These are phyloP conservation scores for Heteropelma amictum DNA, from an alignment of 2,888 invertebrate species.

Conservation along the genomic window DNA sequence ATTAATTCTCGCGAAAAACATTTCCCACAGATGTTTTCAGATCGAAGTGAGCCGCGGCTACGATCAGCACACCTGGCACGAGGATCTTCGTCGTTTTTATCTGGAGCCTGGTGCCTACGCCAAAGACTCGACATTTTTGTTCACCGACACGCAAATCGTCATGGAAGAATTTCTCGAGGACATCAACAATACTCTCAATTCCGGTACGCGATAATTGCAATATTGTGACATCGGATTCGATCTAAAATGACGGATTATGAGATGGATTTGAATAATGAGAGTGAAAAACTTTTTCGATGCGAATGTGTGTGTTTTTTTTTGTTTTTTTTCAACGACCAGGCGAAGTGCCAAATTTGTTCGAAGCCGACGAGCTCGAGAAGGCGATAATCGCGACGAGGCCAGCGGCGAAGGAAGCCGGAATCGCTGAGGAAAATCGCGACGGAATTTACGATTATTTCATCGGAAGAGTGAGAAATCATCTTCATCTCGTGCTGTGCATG, in stretches of 20 bases:
- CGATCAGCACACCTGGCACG: conserved; percentile 90
- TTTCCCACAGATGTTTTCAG: conserved; percentile 85
- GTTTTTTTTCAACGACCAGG: too few relatives aligned
- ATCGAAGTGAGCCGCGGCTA: conserved; percentile 92
- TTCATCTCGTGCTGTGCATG: conserved; percentile 94
- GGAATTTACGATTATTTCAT: conserved; percentile 92
- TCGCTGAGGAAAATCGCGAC: conserved; percentile 85
- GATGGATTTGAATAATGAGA: too few relatives aligned
- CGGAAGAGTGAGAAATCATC: conserved; percentile 88
- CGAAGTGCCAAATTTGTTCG: conserved; percentile 94
- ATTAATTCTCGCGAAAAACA: too few relatives aligned
- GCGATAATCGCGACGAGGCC: conserved; percentile 87
- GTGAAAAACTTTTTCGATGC: too few relatives aligned
- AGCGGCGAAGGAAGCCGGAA: conserved; percentile 84
- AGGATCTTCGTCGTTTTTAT: conserved; percentile 90
- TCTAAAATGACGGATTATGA: too few relatives aligned
- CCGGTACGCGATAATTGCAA: too few relatives aligned
- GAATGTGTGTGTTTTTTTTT: too few relatives aligned
- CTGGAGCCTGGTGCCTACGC: conserved; percentile 87
- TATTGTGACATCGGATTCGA: too few relatives aligned
- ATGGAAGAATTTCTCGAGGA: conserved; percentile 95
- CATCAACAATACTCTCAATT: conserved; percentile 94
- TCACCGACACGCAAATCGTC: conserved; percentile 94
- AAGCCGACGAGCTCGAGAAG: conserved; percentile 91
- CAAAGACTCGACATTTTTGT: conserved; percentile 89